Evolutionary conservation across 2,797 vertebrate genomes (phyloP), one percentile per base, ranked within the genome.

Genomic region (Poeciliopsis paucimaculata): DNA sequence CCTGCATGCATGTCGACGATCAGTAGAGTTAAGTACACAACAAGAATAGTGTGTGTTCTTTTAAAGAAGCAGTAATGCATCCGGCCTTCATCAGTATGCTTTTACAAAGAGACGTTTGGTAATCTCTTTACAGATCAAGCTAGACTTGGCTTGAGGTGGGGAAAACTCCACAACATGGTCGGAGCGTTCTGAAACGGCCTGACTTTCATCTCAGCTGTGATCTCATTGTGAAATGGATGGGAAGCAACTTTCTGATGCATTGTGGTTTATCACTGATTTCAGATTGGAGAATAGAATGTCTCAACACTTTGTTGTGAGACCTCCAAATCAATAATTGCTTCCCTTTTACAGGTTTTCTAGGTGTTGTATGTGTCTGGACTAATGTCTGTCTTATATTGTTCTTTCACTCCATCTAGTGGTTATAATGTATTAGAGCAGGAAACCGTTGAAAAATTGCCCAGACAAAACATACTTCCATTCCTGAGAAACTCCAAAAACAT

Each of bases 391-490:
- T 76, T 49, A 72, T 7, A 76, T 86, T 77, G 31, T 0, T 73
- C 47, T 45, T 84, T 26, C 75, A 82, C 87, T 66, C 51, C 88
- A 82, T 84, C 85, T 89, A 84, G 88, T 91, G 91, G 87, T 74
- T 84, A 26, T 71, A 10, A 72, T 39, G 15, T 0, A 10, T 3
- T 13, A 87, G 3, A 88, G 79, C 83, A 86, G 76, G 60, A 15
- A 73, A 43, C 18, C 16, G 66, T 74, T 16, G 43, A 28, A 74
- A 41, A 39, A n/a, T 5, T 8, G 5, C 20, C 62, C 20, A 68
- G 20, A 68, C 11, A 68, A 26, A 41, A 68, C 36, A 41, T 55
- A 1, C 13, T 41, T 74, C n/a, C 4, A 26, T 26, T 51, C 72
- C 10, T 55, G 11, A 41, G 6, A 57, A n/a, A 13, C 16, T 26